Base-by-base conservation (phyloP, 2,888 invertebrate genomes). In the Augochlorella aurata region DNA sequence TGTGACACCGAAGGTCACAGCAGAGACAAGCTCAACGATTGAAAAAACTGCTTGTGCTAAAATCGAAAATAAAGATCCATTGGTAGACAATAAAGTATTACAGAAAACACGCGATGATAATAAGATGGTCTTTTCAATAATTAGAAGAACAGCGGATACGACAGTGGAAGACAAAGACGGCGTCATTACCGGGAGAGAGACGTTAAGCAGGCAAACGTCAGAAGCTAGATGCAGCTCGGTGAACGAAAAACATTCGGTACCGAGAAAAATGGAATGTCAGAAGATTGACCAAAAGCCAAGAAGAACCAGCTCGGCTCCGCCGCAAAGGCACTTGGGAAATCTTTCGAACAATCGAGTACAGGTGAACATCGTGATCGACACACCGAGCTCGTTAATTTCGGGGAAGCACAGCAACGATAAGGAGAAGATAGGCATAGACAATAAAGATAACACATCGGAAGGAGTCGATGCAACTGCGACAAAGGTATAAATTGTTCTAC, bases 251-350 rank as follows among this genome's bases (percentile, higher is more conserved):
- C 72, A 52, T 45, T 12, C 49, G 14, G 9, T 47, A 3, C 45
- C 47, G 29, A 77, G 45, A 29, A 76, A 74, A 14, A 29, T 9
- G 12, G 79, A 83, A n/a, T 49, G 7, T n/a, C 73, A 67, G 45
- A 72, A 18, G 16, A 29, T 29, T 9, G 80, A 82, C 4, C 73
- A 72, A 10, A 89, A 85, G 63, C 66, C 86, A 7, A 88, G 88
- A 16, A 88, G 90, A n/a, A 91, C 90, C 0, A 91, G 78, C 66
- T 93, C 93, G 4, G 93, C 93, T 0, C 92, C 92, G 1, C 89
- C 91, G 0, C 91, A 91, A 24, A 88, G 90, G 5, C 85, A 89
- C 7, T 67, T 80, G 8, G 85, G 70, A 47, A 85, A 86, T 45
- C 77, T 75, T 10, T 79, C 79, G 24, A 66, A 67, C 16, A 83